Evolutionary conservation across 2,888 invertebrate species (phyloP).

Genomic region (Tetramorium bicarinatum): DNA sequence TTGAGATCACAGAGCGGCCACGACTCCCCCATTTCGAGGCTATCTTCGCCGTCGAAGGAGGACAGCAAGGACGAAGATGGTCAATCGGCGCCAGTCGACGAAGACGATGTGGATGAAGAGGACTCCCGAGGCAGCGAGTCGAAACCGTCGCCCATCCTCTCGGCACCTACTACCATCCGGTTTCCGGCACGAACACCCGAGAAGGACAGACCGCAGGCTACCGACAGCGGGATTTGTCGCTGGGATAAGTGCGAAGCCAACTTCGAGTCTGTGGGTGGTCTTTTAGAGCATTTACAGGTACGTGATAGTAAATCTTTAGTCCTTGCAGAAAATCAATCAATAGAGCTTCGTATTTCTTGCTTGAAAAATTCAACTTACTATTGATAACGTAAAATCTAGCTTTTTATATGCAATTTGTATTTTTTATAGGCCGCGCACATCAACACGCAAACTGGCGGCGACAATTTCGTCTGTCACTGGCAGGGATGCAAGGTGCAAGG

Average conservation of each 20-base stretch:
- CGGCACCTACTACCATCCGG: constrained; percentile 93
- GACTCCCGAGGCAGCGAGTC: constrained; percentile 82
- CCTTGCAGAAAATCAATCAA: not conserved
- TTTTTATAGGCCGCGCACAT: constrained; percentile 92
- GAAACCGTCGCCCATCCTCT: constrained; percentile 90
- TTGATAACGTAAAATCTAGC: not conserved
- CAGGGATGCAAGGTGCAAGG: constrained; percentile 97
- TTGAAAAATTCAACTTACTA: not conserved
- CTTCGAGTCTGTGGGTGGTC: constrained; percentile 93
- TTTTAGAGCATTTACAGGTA: constrained; percentile 96
- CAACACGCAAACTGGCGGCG: constrained; percentile 93
- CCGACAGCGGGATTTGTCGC: constrained; percentile 89
- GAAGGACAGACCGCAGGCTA: constrained; percentile 83
- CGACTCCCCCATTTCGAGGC: constrained; percentile 67
- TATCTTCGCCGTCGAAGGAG: constrained; percentile 60
- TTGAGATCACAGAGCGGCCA: constrained; percentile 79
- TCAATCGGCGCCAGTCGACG: constrained; percentile 72
- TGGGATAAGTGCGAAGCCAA: constrained; percentile 94
- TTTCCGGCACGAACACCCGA: constrained; percentile 89
- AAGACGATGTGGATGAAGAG: constrained; percentile 82
- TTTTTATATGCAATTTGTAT: constrained; percentile 11
- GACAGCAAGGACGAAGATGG: constrained; percentile 60
- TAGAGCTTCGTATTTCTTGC: not conserved
- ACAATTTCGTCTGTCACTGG: constrained; percentile 97
- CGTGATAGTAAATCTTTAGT: constrained; percentile 31